Evolutionary conservation across 2,888 invertebrate species (phyloP).

Genomic region (Acrobasis consociella): DNA sequence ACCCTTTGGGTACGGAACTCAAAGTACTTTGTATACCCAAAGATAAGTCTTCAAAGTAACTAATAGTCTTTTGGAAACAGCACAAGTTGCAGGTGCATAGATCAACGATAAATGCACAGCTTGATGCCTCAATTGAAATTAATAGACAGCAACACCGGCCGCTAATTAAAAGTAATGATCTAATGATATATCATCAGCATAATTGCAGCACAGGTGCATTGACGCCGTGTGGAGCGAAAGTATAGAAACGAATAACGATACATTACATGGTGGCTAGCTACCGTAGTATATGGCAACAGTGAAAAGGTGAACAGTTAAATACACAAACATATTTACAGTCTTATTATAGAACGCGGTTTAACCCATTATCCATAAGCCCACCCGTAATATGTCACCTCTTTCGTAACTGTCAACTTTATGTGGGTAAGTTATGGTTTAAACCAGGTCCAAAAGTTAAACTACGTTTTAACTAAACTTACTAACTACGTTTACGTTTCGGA

Average conservation of each 20-base stretch:
- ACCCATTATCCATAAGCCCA: too few relatives aligned
- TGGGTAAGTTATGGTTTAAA: too few relatives aligned
- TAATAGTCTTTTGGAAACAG: neutral
- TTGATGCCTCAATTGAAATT: constrained; percentile 14
- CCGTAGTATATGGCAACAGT: too few relatives aligned
- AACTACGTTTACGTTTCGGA: too few relatives aligned
- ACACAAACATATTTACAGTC: too few relatives aligned
- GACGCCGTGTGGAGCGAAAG: constrained; percentile 4
- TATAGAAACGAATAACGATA: neutral
- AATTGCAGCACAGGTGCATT: constrained; percentile 9
- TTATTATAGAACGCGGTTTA: too few relatives aligned
- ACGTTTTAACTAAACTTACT: too few relatives aligned
- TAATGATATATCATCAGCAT: constrained; percentile 17
- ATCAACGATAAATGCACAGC: constrained; percentile 5
- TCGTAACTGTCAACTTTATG: too few relatives aligned
- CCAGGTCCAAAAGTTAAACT: too few relatives aligned
- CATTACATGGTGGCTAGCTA: neutral
- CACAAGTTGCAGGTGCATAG: constrained; percentile 6
- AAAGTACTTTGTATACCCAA: neutral
- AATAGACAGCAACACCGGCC: constrained; percentile 14
- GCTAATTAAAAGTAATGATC: constrained; percentile 14
- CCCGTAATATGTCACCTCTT: too few relatives aligned
- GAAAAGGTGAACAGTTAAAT: too few relatives aligned
- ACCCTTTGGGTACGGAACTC: too few relatives aligned
- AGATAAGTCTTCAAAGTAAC: neutral